Evolutionary conservation across 2,113 vertebrate genomes (phyloP).

Genomic region (Corapipo altera): DNA sequence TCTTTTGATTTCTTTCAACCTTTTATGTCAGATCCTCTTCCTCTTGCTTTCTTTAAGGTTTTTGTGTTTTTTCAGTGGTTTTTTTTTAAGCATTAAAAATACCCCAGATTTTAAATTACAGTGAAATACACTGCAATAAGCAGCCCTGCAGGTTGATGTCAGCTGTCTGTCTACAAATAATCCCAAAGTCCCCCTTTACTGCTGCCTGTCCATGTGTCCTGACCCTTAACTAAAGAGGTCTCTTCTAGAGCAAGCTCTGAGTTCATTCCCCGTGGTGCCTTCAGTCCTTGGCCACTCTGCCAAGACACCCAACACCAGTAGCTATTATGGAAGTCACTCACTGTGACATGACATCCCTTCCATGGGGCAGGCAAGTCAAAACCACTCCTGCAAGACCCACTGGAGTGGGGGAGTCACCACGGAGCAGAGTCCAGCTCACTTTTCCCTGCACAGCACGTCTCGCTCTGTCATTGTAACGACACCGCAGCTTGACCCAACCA

Average conservation of each 20-base stretch:
- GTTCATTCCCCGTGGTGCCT: fast-evolving
- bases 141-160: not conserved
- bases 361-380: not conserved
- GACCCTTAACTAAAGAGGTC: not conserved
- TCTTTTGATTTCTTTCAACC: not conserved
- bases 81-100: not conserved
- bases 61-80: no score
- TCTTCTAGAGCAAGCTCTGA: not conserved
- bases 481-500: not conserved
- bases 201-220: not conserved
- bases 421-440: fast-evolving
- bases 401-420: not conserved
- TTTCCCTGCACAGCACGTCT: not conserved
- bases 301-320: not conserved
- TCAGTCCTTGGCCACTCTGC: not conserved
- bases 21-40: not conserved
- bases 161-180: not conserved
- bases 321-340: not conserved
- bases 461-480: not conserved
- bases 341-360: not conserved
- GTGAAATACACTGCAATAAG: not conserved
- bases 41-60: not conserved
- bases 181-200: not conserved
- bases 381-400: not conserved
- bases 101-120: not conserved